These are phyloP conservation scores for Porites lutea DNA, from an alignment of 64 coral and sea anemone genomes.

Conservation along the genomic window DNA sequence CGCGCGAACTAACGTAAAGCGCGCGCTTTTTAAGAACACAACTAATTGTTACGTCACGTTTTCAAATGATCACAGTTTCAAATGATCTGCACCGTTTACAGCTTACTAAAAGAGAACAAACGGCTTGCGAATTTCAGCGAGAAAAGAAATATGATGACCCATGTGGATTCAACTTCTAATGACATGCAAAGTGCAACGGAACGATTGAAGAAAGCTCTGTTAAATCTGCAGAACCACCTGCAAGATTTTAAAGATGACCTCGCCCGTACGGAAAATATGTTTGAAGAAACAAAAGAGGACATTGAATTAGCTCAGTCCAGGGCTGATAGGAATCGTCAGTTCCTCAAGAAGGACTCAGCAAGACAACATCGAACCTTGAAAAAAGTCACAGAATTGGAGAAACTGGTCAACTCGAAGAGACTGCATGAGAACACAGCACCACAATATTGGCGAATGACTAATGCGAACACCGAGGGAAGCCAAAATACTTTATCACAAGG, in stretches of 20 bases:
- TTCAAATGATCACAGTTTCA: background rate
- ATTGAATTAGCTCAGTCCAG: background rate
- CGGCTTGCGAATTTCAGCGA: background rate
- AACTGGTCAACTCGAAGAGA: background rate
- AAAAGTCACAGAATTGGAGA: background rate
- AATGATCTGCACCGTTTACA: background rate
- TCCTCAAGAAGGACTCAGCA: background rate
- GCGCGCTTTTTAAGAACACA: too few relatives aligned
- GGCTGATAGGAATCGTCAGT: background rate
- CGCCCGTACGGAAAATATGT: background rate
- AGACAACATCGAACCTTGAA: background rate
- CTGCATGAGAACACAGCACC: background rate
- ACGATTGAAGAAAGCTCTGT: background rate
- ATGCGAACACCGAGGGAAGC: too few relatives aligned
- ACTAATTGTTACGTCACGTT: too few relatives aligned
- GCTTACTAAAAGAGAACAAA: background rate
- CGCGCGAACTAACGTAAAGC: too few relatives aligned
- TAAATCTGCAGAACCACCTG: background rate
- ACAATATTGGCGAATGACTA: background rate
- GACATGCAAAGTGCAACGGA: background rate
- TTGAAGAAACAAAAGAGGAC: background rate
- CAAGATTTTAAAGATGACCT: background rate
- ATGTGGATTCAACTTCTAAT: background rate
- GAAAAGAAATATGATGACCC: background rate
- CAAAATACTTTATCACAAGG: too few relatives aligned